These are phyloP conservation scores for Numenius arquata DNA, from an alignment of 2,113 vertebrate species.

Conservation along the genomic window DNA sequence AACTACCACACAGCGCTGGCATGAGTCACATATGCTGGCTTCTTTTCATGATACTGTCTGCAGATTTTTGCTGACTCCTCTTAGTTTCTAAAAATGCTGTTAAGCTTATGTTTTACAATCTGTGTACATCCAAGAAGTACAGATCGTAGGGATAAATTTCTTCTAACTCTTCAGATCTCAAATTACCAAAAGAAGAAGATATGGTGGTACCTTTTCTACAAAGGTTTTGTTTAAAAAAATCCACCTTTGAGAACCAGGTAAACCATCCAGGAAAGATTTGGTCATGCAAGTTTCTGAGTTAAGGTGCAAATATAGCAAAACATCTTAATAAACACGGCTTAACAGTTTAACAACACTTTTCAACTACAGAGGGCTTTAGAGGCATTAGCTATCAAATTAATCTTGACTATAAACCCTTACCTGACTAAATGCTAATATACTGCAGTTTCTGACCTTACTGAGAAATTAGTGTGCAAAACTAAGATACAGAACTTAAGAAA, in stretches of 20 bases:
- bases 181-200: not conserved
- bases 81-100: conserved; percentile 51
- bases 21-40: conserved; percentile 38
- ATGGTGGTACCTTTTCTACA: not conserved
- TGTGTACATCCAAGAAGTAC: conserved; percentile 2
- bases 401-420: conserved; percentile 1
- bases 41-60: not conserved
- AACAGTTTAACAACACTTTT: not conserved
- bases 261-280: not conserved
- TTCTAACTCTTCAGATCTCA: not conserved
- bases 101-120: conserved; percentile 55
- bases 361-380: not conserved
- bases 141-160: not conserved
- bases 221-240: not conserved
- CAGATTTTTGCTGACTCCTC: conserved; percentile 59
- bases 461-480: not conserved
- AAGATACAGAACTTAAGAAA: not conserved
- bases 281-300: not conserved
- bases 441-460: not conserved
- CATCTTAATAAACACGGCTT: conserved; percentile 1
- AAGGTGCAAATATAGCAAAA: not conserved
- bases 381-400: conserved; percentile 22
- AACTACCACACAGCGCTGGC: not conserved
- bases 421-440: not conserved
- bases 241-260: not conserved